Base-by-base conservation (phyloP, 2,888 invertebrate species). In the Troides aeacus region DNA sequence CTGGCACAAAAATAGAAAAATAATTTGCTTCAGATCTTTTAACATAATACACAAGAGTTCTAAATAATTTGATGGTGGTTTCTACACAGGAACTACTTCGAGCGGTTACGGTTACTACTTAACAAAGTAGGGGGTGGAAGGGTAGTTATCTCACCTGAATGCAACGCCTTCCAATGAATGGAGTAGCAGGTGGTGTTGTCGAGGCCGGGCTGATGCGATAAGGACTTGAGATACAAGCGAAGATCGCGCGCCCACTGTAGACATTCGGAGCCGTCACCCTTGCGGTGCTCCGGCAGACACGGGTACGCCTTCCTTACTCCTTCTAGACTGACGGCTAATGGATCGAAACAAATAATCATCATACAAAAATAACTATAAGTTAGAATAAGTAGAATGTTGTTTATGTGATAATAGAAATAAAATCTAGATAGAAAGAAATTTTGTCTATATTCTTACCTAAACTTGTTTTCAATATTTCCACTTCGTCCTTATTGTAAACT, bases 161-260 rank as follows among this genome's bases (percentile, higher is more conserved):
- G 63, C 8, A 98, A 84, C 2, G 97, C 95, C 77, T 96, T 94
- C 98, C 98, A 98, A 56, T 95, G 94, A 0, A 98, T 91, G 59
- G 96, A 95, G 82, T 98, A 98, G 81, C 98, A 98, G n/a, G 95
- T 94, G 58, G 96, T 95, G 62, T 94, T 94, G 21, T 94, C 93
- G 53, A 93, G 90, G 2, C 92, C 82, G 77, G 87, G 93, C 85
- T 89, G 93, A 75, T 76, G 91, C 0, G 90, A 89, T 18, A 94
- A 88, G 63, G 94, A 93, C 78, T 93, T 94, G 75, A 97, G 89
- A 76, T 96, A 96, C 57, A 97, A 90, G 0, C 97, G 92, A 0
- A 96, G 95, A 10, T 94, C 92, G 71, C 95, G 93, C 77, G 96
- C 94, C 97, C 97, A 98, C 83, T 97, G 97, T 69, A 97, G 88